Conservation (phyloP, 2,797 vertebrate genomes). For the Ptychadena robeensis region DNA sequence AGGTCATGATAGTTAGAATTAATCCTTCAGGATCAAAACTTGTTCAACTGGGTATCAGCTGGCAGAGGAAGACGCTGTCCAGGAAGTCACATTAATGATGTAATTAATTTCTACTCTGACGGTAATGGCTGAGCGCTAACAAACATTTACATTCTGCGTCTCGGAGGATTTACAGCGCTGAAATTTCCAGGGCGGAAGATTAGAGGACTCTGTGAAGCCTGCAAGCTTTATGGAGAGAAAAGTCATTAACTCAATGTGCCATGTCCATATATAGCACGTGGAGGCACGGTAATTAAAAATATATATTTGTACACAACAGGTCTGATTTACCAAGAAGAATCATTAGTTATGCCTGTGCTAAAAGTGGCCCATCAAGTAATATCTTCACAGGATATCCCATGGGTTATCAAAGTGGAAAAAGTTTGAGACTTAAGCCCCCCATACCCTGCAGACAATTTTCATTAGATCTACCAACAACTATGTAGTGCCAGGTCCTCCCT, state of each 20-base stretch:
- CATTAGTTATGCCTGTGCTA: background rate
- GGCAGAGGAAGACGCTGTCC: slow-evolving; percentile 10
- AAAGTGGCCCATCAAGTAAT: background rate
- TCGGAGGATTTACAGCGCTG: slow-evolving; percentile 28
- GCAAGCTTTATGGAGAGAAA: background rate
- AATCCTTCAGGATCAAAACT: slow-evolving; percentile 15
- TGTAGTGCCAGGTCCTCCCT: too few species aligned
- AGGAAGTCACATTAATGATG: slow-evolving; percentile 35
- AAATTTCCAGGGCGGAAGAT: slow-evolving; percentile 12
- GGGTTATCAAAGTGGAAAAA: background rate
- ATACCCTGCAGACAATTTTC: too few species aligned
- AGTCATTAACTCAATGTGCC: background rate
- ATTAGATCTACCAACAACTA: too few species aligned
- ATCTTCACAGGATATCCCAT: background rate
- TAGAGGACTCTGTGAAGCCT: background rate
- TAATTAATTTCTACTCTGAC: slow-evolving; percentile 32
- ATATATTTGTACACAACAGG: background rate
- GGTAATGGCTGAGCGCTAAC: slow-evolving; percentile 18
- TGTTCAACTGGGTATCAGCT: slow-evolving; percentile 1
- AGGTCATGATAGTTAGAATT: background rate
- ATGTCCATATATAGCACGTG: background rate
- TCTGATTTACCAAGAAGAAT: background rate
- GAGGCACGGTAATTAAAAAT: background rate
- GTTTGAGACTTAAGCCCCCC: too few species aligned
- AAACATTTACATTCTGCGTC: slow-evolving; percentile 34